Conservation (phyloP, 2,113 vertebrate species). For the Platysternon megacephalum region DNA sequence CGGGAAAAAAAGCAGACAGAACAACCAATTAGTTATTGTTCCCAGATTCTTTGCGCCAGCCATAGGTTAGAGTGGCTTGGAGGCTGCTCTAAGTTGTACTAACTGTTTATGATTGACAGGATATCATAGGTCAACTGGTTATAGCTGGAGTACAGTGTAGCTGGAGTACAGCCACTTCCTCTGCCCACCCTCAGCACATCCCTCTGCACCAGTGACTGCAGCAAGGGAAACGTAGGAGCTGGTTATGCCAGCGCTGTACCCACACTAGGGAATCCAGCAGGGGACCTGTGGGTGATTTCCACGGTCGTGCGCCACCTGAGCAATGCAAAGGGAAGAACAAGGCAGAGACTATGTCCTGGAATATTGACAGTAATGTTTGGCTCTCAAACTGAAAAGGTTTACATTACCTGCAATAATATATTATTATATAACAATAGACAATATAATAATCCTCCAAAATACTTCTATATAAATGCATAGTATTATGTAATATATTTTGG, state of each 20-base stretch:
- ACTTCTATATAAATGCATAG: background rate
- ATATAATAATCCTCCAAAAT: background rate
- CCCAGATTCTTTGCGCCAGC: background rate
- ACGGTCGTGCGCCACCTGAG: background rate
- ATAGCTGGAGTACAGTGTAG: background rate
- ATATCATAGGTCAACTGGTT: background rate
- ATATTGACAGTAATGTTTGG: background rate
- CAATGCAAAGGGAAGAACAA: background rate
- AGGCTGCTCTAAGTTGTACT: background rate
- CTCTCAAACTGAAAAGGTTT: background rate
- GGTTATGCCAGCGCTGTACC: background rate
- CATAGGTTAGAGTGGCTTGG: background rate
- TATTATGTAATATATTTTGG: background rate
- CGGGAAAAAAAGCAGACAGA: background rate
- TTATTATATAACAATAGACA: background rate
- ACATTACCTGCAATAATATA: background rate
- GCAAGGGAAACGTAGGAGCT: background rate
- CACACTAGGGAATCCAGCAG: background rate
- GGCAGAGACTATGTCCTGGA: background rate
- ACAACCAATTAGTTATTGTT: background rate
- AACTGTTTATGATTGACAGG: background rate
- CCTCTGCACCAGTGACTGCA: background rate
- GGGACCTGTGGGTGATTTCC: background rate
- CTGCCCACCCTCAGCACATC: background rate
- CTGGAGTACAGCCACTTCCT: background rate